Evolutionary conservation across 2,797 vertebrate species (phyloP).

Genomic region (Galaxias olidus): DNA sequence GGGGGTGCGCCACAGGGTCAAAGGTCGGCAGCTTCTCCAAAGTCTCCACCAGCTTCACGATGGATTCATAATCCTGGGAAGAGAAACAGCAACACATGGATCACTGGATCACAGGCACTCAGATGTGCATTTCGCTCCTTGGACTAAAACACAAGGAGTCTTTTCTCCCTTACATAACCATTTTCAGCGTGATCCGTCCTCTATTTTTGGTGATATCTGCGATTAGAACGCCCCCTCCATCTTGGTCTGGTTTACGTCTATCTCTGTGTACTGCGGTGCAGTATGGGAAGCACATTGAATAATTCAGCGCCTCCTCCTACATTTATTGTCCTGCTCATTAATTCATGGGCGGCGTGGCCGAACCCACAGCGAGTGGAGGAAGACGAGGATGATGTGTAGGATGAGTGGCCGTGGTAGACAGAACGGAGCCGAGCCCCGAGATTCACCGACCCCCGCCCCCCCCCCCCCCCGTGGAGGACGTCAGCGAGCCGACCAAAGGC

Average conservation of each 20-base stretch:
- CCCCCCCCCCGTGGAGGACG: not conserved
- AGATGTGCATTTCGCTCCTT: slow-evolving; percentile 4
- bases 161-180: not conserved
- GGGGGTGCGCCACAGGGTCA: slow-evolving; percentile 89
- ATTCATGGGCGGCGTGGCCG: slow-evolving; percentile 51
- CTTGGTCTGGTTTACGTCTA: slow-evolving; percentile 29
- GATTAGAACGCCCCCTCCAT: slow-evolving; percentile 28
- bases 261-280: slow-evolving; percentile 27
- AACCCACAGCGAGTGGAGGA: slow-evolving; percentile 44
- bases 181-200: not conserved
- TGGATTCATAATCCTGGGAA: slow-evolving; percentile 92
- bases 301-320: slow-evolving; percentile 57
- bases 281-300: slow-evolving; percentile 57
- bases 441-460: too few species aligned
- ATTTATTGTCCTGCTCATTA: slow-evolving; percentile 56
- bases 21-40: slow-evolving; percentile 96
- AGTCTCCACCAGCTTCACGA: slow-evolving; percentile 95
- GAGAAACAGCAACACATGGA: slow-evolving; percentile 8
- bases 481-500: slow-evolving; percentile 29
- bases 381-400: slow-evolving; percentile 26
- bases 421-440: slow-evolving; percentile 16
- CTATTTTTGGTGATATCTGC: too few species aligned
- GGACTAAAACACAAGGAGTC: too few species aligned
- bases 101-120: not conserved
- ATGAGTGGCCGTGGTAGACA: slow-evolving; percentile 20